A percentile compares a stretch with the other conserved stretches of the same genome.
These are phyloP conservation scores for Macroramphosus scolopax DNA, from an alignment of 2,797 vertebrate species.

Conservation along the genomic window DNA sequence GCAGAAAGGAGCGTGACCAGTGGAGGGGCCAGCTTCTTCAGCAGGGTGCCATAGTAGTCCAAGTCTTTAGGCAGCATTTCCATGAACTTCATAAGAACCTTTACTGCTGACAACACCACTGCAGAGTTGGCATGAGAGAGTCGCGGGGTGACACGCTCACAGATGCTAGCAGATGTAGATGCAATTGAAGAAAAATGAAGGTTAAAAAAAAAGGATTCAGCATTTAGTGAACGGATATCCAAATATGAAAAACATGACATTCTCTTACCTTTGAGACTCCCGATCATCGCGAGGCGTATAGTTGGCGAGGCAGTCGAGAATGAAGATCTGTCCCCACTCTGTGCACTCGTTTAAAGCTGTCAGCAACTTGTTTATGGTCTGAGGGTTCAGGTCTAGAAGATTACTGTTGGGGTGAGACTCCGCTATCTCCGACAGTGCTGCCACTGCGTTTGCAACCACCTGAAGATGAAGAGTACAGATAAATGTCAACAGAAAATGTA, in stretches of 20 bases:
- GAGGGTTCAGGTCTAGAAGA: constrained; percentile 93
- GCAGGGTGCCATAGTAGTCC: constrained; percentile 93
- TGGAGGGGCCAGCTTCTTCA: constrained; percentile 95
- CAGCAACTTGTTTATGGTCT: constrained; percentile 97
- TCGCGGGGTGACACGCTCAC: constrained; percentile 92
- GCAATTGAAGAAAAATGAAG: neutral
- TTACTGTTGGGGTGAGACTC: constrained; percentile 98
- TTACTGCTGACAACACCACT: constrained; percentile 94
- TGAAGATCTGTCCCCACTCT: constrained; percentile 99
- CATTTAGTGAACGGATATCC: neutral
- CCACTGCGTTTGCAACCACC: constrained; percentile 97
- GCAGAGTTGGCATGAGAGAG: constrained; percentile 97
- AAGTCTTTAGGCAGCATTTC: constrained; percentile 96
- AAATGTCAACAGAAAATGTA: neutral
- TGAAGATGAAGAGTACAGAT: constrained; percentile 47
- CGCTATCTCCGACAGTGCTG: constrained; percentile 93
- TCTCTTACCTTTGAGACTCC: constrained; percentile 92
- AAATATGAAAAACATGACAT: no score
- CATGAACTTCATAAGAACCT: constrained; percentile 99
- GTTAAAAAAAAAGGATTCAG: neutral
- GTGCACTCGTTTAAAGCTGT: constrained; percentile 97
- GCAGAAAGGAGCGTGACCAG: constrained; percentile 94
- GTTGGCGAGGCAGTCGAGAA: constrained; percentile 96
- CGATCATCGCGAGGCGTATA: constrained; percentile 95
- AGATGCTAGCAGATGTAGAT: constrained; percentile 80